Conservation (phyloP, 2,797 vertebrate species). For the Trematomus bernacchii region DNA sequence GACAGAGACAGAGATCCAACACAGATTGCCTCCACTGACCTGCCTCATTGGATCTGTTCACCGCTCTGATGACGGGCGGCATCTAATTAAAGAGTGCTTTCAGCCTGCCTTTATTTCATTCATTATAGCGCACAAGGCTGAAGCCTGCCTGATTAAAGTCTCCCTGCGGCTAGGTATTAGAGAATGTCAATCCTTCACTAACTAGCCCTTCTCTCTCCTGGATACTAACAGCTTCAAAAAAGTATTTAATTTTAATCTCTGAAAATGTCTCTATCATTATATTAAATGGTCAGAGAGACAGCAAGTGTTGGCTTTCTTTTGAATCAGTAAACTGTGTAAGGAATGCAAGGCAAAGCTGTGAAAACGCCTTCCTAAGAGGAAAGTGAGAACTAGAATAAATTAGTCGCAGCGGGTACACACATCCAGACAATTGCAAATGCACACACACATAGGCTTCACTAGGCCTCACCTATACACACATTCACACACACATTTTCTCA, state of each 20-base stretch:
- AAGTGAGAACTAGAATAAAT: slow-evolving; percentile 63
- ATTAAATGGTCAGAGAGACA: slow-evolving; percentile 4
- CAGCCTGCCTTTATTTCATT: slow-evolving; percentile 75
- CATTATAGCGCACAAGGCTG: slow-evolving; percentile 69
- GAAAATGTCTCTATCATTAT: slow-evolving; percentile 36
- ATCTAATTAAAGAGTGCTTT: slow-evolving; percentile 78
- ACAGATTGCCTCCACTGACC: slow-evolving; percentile 70
- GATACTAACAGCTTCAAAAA: slow-evolving; percentile 36
- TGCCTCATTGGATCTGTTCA: slow-evolving; percentile 68
- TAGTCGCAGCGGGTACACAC: slow-evolving; percentile 46
- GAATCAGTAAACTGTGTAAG: slow-evolving; percentile 41
- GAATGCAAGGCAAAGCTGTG: slow-evolving; percentile 48
- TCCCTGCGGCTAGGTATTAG: slow-evolving; percentile 64
- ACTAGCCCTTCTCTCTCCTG: slow-evolving; percentile 51
- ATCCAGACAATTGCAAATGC: slow-evolving; percentile 16
- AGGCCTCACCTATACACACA: slow-evolving; percentile 34
- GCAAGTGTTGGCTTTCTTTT: background rate
- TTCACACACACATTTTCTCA: slow-evolving; percentile 43
- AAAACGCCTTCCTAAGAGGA: slow-evolving; percentile 47
- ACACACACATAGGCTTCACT: slow-evolving; percentile 9
- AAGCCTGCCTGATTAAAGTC: slow-evolving; percentile 63
- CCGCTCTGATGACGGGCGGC: slow-evolving; percentile 64
- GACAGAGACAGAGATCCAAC: slow-evolving; percentile 63
- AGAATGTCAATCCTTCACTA: slow-evolving; percentile 63
- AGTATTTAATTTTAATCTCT: slow-evolving; percentile 29